Evolutionary conservation across 2,113 vertebrate species (phyloP).

Genomic region (Pteruthius melanotis): DNA sequence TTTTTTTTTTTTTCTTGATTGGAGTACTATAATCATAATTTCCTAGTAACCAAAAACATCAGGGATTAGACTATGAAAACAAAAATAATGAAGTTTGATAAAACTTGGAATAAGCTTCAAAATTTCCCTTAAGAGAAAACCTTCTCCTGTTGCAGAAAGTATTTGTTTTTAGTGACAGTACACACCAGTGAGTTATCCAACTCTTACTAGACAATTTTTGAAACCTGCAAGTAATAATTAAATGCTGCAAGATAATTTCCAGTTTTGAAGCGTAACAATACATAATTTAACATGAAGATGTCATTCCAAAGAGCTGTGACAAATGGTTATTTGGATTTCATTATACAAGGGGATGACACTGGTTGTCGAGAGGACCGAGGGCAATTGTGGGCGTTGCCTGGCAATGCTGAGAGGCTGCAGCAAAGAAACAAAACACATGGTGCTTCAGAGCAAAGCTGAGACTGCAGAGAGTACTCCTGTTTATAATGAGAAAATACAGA

Average conservation of each 20-base stretch:
- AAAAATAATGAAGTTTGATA: background rate
- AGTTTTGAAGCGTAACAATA: background rate
- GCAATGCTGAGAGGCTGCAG: background rate
- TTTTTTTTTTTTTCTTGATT: background rate
- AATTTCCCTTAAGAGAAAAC: background rate
- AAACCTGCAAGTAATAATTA: background rate
- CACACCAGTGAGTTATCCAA: background rate
- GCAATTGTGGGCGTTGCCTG: background rate
- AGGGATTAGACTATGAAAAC: background rate
- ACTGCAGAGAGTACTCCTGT: background rate
- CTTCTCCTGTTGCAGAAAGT: background rate
- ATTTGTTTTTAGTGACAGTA: background rate
- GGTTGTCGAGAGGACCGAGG: fast-evolving
- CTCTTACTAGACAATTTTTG: background rate
- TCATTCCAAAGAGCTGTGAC: background rate
- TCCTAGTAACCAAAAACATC: background rate
- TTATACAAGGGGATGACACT: background rate
- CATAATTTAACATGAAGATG: background rate
- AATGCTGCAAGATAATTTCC: background rate
- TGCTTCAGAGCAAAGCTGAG: background rate
- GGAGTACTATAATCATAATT: background rate
- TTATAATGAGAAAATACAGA: background rate
- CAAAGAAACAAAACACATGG: background rate
- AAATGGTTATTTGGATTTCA: background rate
- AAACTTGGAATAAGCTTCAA: background rate